Evolutionary conservation across 1,140 invertebrate genomes (phyloP).

Genomic region (Leptopilina clavipes): DNA sequence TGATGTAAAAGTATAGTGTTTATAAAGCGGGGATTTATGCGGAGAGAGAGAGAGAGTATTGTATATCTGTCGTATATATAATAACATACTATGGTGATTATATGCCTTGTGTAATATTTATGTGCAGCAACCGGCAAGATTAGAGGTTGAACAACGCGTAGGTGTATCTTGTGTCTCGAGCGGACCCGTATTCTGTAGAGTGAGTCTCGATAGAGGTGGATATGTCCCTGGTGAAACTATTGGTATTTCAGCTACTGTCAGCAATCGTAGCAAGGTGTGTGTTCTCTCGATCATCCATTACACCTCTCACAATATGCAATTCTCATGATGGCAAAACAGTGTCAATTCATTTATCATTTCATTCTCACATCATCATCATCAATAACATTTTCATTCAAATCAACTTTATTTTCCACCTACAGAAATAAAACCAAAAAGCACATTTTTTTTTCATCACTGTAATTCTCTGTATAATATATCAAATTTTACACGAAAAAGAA

Average conservation of each 20-base stretch:
- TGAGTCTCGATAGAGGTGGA: conserved; percentile 91
- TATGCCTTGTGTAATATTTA: conserved; percentile 35
- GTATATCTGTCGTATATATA: neutral
- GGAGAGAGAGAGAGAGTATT: neutral
- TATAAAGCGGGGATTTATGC: conserved; percentile 23
- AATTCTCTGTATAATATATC: no score
- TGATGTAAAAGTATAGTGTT: conserved; percentile 3
- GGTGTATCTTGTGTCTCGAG: conserved; percentile 90
- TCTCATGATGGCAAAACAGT: conserved; percentile 9
- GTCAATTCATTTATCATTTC: conserved; percentile 4
- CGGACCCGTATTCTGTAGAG: conserved; percentile 87
- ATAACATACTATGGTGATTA: no score
- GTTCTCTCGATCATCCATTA: conserved; percentile 26
- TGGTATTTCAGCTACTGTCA: conserved; percentile 87
- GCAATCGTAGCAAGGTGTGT: conserved; percentile 88
- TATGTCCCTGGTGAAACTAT: conserved; percentile 96
- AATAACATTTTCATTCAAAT: conserved; percentile 29
- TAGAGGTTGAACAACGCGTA: conserved; percentile 92
- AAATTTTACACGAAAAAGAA: no score
- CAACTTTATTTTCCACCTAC: no score
- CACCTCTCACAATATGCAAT: conserved; percentile 3
- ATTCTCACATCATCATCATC: neutral
- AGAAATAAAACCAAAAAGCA: no score
- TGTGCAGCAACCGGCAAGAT: conserved; percentile 90
- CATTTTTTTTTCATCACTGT: no score